phyloP scores from a whole-genome alignment of 2,797 vertebrate species.

The Lates japonicus region DNA sequence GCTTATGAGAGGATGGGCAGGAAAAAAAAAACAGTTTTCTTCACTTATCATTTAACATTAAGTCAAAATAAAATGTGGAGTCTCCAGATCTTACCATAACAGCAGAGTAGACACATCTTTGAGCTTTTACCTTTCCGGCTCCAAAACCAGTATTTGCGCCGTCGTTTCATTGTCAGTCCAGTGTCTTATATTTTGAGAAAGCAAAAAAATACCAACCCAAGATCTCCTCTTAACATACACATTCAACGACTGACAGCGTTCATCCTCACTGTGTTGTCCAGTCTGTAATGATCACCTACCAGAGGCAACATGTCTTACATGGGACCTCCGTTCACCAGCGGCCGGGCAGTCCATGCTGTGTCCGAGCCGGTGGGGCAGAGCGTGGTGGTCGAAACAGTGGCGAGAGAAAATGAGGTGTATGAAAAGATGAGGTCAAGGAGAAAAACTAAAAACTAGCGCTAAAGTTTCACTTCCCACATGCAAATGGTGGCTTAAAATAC shows the following conservation, averaged over 20 bases:
- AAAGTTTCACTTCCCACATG: slow-evolving; percentile 46
- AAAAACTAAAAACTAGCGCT: slow-evolving; percentile 20
- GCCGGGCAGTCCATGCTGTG: slow-evolving; percentile 71
- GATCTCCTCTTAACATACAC: slow-evolving; percentile 4
- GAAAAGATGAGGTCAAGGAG: slow-evolving; percentile 13
- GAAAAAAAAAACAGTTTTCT: neutral
- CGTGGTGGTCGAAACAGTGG: neutral
- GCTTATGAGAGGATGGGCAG: slow-evolving; percentile 26
- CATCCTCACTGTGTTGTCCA: slow-evolving; percentile 18
- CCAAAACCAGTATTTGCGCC: slow-evolving; percentile 89
- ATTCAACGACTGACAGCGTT: slow-evolving; percentile 19
- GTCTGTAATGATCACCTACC: slow-evolving; percentile 73
- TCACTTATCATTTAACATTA: neutral
- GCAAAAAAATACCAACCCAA: slow-evolving; percentile 17
- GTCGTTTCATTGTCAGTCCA: slow-evolving; percentile 82
- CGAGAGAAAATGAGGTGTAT: neutral
- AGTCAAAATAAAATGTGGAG: neutral
- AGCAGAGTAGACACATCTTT: slow-evolving; percentile 80
- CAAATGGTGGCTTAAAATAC: slow-evolving; percentile 64
- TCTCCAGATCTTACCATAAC: slow-evolving; percentile 78
- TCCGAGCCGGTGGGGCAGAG: slow-evolving; percentile 7
- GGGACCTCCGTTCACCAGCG: slow-evolving; percentile 54
- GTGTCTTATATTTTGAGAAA: slow-evolving; percentile 62
- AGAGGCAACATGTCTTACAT: slow-evolving; percentile 48
- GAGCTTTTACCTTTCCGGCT: slow-evolving; percentile 82